Evolutionary conservation across 2,797 vertebrate genomes (phyloP).

Genomic region (Pseudochirops cupreus): DNA sequence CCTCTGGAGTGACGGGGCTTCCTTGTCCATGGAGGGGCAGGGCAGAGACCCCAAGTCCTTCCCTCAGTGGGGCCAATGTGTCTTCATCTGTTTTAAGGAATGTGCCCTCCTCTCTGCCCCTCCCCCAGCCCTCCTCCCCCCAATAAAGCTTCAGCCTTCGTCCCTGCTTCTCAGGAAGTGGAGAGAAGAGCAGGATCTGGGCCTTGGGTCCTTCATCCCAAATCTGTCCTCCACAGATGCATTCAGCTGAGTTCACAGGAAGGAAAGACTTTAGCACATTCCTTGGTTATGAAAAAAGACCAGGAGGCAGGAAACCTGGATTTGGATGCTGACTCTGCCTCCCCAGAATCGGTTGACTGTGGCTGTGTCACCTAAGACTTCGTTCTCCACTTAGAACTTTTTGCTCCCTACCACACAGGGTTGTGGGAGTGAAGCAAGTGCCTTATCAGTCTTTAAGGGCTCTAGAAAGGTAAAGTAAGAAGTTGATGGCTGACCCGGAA

Average conservation of each 20-base stretch:
- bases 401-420: neutral
- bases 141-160: neutral
- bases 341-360: neutral
- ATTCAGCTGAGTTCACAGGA: neutral
- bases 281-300: neutral
- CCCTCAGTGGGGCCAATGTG: neutral
- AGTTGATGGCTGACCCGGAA: neutral
- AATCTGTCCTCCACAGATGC: neutral
- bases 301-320: neutral
- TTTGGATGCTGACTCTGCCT: neutral
- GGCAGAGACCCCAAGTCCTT: rapidly evolving
- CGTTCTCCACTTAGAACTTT: too few relatives aligned
- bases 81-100: neutral
- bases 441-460: neutral
- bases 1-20: rapidly evolving
- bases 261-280: neutral
- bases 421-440: too few relatives aligned
- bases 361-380: neutral
- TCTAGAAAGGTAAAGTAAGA: neutral
- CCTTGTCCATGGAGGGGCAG: rapidly evolving
- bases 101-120: neutral
- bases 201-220: neutral
- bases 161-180: neutral
- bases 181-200: neutral
- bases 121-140: neutral